Base-by-base conservation (phyloP, 2,888 invertebrate genomes). In the Amiota mariae region DNA sequence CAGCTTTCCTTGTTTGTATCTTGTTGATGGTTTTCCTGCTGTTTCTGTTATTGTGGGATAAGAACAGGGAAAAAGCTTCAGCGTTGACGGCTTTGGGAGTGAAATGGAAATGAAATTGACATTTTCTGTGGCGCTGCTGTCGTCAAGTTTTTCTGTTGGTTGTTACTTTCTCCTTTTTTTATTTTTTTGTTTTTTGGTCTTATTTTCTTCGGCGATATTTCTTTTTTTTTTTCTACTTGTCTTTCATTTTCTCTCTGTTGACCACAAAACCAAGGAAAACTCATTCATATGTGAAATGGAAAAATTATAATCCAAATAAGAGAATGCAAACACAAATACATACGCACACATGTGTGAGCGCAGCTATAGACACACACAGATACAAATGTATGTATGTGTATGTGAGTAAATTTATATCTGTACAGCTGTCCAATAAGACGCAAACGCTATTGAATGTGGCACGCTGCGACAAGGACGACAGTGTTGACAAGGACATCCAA, bases 241-340 rank as follows among this genome's bases (percentile, higher is more conserved):
- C 64, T 72, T 64, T 64, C 70, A 72, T 75, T 72, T 68, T 15
- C 72, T 63, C 67, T 72, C 73, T 68, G 73, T 75, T 47, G 56
- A 71, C 70, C 70, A 71, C 67, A 71, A 76, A 76, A 73, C 78
- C 80, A 78, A 83, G 79, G 71, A 79, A 73, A 85, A 82, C 77
- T 84, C 87, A 86, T 82, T 87, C 88, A 85, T 81, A 86, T 87
- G 88, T 87, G 87, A 87, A 86, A 87, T 87, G 83, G 83, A 83
- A 86, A 86, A 84, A 87, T 85, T 87, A 87, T 86, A 86, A 86
- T 86, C 85, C 87, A 82, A 84, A 83, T 83, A 85, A 84, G 82
- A 79, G 80, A 82, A 85, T 81, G 85, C 83, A 82, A 79, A 79
- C 67, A 68, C 51, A 66, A n/a, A 47, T 71, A 75, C 72, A 77